phyloP scores from a whole-genome alignment of 2,888 invertebrate species.

The Ichneumoninae sp. region DNA sequence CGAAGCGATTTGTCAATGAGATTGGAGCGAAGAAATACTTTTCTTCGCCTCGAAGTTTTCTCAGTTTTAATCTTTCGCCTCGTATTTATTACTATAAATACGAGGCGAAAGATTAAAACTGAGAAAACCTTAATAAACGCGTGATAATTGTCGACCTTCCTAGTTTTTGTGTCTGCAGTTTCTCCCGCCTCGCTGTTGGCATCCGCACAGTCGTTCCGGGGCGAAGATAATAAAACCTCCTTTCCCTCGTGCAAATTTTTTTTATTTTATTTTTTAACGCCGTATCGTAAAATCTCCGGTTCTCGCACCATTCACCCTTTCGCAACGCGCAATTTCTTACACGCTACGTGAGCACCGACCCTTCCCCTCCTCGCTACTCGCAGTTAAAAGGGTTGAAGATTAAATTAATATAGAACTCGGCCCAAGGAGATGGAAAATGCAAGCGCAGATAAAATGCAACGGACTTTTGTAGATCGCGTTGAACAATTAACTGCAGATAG shows the following conservation, averaged over 20 bases:
- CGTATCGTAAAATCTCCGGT: slow-evolving; percentile 27
- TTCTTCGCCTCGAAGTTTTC: no score
- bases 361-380: background rate
- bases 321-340: background rate
- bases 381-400: background rate
- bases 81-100: background rate
- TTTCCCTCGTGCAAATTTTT: background rate
- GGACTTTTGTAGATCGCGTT: background rate
- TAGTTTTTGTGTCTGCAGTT: background rate
- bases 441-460: background rate
- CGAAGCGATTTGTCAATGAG: background rate
- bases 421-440: background rate
- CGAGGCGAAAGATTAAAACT: background rate
- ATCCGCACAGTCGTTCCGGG: background rate
- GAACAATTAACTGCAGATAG: no score
- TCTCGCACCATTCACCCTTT: background rate
- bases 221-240: slow-evolving; percentile 13
- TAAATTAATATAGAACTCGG: background rate
- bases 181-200: background rate
- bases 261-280: slow-evolving; percentile 7
- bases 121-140: slow-evolving; percentile 51
- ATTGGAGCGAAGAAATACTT: background rate
- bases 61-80: no score
- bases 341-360: background rate
- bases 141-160: slow-evolving; percentile 45